These are phyloP conservation scores for Ormyrus rosae DNA, from an alignment of 2,888 invertebrate species.

Conservation along the genomic window DNA sequence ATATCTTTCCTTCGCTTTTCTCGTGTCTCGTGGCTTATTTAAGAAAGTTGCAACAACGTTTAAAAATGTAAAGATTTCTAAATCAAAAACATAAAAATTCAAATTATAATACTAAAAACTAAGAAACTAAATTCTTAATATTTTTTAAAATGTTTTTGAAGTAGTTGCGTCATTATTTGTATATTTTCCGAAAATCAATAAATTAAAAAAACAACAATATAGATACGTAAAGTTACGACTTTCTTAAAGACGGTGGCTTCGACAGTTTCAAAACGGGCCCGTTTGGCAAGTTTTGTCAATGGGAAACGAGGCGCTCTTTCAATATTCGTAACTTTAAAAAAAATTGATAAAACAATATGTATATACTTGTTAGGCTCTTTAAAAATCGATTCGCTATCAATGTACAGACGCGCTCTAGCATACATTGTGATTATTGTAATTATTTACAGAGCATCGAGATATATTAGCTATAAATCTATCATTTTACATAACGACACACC, in stretches of 20 bases:
- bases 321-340: neutral
- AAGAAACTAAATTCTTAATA: too few relatives aligned
- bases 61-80: constrained; percentile 7
- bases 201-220: neutral
- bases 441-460: constrained; percentile 52
- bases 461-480: constrained; percentile 51
- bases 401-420: constrained; percentile 35
- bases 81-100: neutral
- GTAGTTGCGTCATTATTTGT: too few relatives aligned
- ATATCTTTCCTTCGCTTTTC: constrained; percentile 25
- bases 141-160: too few relatives aligned
- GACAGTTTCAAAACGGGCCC: constrained; percentile 37
- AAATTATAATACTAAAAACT: neutral
- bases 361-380: constrained; percentile 47
- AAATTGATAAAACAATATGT: constrained; percentile 25
- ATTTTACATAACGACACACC: constrained; percentile 51
- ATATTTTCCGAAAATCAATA: too few relatives aligned
- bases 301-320: constrained; percentile 49
- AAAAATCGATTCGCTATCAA: constrained; percentile 47
- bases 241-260: constrained; percentile 37
- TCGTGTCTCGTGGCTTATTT: constrained; percentile 32
- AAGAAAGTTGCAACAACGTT: constrained; percentile 33
- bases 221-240: constrained; percentile 33
- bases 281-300: constrained; percentile 51
- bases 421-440: constrained; percentile 42